Evolutionary conservation across 2,888 invertebrate genomes (phyloP).

Genomic region (Hecatera dysodea): DNA sequence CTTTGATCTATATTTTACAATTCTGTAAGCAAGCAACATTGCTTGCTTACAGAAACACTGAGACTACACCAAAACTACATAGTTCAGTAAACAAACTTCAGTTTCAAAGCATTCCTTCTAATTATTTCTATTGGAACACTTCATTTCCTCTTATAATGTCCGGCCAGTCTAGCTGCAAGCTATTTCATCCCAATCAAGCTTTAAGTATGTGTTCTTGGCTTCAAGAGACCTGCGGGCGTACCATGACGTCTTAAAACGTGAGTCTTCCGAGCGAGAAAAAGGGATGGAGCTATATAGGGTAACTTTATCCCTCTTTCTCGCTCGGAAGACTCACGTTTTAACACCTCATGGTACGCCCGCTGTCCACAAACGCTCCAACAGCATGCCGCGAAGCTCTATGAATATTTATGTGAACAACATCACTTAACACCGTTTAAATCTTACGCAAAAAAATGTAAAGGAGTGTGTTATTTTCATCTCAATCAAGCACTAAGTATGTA

Average conservation of each 20-base stretch:
- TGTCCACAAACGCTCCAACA: constrained; percentile 8
- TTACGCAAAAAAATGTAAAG: constrained; percentile 27
- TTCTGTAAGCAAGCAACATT: too few relatives aligned
- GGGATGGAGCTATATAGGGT: too few relatives aligned
- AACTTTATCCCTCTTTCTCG: too few relatives aligned
- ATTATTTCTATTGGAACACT: not conserved
- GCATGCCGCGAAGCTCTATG: constrained; percentile 44
- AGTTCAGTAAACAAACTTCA: too few relatives aligned
- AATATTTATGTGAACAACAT: constrained; percentile 38
- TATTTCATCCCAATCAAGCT: constrained; percentile 54
- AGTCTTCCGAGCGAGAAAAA: too few relatives aligned
- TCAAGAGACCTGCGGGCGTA: constrained; percentile 2
- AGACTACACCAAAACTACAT: too few relatives aligned
- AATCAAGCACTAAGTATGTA: constrained; percentile 51
- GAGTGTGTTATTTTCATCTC: constrained; percentile 47
- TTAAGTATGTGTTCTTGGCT: constrained; percentile 44
- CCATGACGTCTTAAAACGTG: too few relatives aligned
- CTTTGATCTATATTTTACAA: too few relatives aligned
- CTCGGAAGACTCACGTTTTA: too few relatives aligned
- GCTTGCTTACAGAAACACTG: too few relatives aligned
- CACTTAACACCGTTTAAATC: constrained; percentile 32
- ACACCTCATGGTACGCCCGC: too few relatives aligned
- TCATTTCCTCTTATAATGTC: not conserved
- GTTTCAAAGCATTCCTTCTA: not conserved
- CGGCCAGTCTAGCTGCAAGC: not conserved